Evolutionary conservation across 2,797 vertebrate genomes (phyloP), one percentile per base, ranked within the genome.

Genomic region (Rhinatrema bivittatum): DNA sequence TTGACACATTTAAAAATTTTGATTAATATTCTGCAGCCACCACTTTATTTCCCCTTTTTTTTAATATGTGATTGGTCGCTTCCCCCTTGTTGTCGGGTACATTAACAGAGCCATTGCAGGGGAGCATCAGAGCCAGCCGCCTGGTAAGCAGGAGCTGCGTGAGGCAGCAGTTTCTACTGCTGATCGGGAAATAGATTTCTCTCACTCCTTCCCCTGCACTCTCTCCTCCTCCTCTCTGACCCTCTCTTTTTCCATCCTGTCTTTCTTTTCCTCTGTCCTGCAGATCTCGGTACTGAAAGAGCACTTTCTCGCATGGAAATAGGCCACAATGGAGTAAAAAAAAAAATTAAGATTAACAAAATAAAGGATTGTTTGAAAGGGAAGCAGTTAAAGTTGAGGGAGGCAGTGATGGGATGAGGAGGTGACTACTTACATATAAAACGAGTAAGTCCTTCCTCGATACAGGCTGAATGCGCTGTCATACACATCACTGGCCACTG

Each of bases 401-500:
- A 25, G 42, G 21, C 39, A 36, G 13, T 5, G 28, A 49, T 41
- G 29, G n/a, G 6, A 16, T 18, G 21, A 27, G 35, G 23, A 10
- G 23, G 6, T 1, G 1, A 10, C 81, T 87, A 86, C 80, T 90
- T 95, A 95, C 86, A 92, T 87, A 1, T 92, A 91, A 79, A 95
- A 91, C 0, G 93, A 94, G 79, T 96, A 92, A 72, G 93, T 91
- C 82, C 93, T 91, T 84, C 93, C 92, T 83, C 91, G 80, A 82
- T 98, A 98, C 71, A 97, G 90, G 77, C 95, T 97, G 90, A 97
- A 96, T 74, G 95, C 93, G 81, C 95, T 98, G 73, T 91, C 93
- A 43, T 97, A 97, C 39, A 90, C 93, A 88, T 97, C 94, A 64
- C 94, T 97, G 81, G 89, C 89, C 70, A 96, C 84, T 27, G 94